phyloP scores from a whole-genome alignment of 2,113 vertebrate species.

The Andinoacara biseriatus region DNA sequence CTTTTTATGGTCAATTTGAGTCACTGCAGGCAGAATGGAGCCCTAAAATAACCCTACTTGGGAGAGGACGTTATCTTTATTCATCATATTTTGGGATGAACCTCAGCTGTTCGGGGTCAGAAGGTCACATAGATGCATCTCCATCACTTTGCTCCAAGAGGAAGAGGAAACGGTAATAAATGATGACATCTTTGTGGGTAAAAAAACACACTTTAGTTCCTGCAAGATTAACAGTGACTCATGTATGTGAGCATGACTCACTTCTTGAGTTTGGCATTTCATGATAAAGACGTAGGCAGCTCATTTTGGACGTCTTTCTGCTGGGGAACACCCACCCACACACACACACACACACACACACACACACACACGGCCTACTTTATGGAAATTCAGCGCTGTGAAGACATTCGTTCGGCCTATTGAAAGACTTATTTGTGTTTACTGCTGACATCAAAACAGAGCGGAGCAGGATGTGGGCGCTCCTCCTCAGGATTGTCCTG shows the following conservation, averaged over 20 bases:
- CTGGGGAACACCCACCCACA: conserved; percentile 49
- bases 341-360: conserved; percentile 11
- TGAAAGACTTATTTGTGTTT: conserved; percentile 19
- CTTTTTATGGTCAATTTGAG: neutral
- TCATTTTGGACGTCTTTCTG: conserved; percentile 36
- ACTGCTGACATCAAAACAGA: conserved; percentile 18
- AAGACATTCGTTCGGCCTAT: neutral
- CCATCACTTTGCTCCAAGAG: neutral
- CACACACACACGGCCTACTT: neutral
- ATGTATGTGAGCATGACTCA: conserved; percentile 45
- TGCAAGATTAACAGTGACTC: conserved; percentile 35
- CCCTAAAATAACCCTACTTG: neutral
- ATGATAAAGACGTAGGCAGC: conserved; percentile 22
- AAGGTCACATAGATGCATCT: neutral
- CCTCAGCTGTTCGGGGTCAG: neutral
- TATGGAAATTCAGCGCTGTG: neutral
- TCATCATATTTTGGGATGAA: neutral
- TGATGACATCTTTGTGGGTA: neutral
- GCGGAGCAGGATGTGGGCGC: conserved; percentile 21
- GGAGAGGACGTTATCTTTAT: neutral
- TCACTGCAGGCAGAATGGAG: neutral
- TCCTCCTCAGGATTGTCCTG: neutral
- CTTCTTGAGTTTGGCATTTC: conserved; percentile 22
- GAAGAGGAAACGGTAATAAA: neutral
- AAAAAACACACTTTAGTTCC: neutral